A percentile compares a stretch with the other conserved stretches of the same genome.
Conservation (phyloP, 2,888 invertebrate species). For the Harpalus rufipes region DNA sequence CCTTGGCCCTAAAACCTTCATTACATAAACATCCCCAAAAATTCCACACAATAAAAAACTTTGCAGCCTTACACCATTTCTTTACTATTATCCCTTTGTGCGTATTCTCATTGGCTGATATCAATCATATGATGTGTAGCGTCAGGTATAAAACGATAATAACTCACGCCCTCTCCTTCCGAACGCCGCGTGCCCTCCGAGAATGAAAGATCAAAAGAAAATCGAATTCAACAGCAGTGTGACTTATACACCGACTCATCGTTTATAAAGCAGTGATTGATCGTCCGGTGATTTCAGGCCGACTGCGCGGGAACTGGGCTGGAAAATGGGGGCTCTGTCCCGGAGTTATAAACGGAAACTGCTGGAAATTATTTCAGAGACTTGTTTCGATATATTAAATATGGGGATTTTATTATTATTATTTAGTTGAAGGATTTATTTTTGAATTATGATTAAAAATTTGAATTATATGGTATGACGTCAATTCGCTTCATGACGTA, state of each 20-base stretch:
- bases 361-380: no score
- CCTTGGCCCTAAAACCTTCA: neutral
- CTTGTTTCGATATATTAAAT: no score
- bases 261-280: slow-evolving; percentile 59
- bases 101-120: slow-evolving; percentile 47
- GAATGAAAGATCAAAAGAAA: slow-evolving; percentile 52
- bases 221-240: slow-evolving; percentile 48
- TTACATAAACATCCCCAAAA: slow-evolving; percentile 24
- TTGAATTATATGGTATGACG: no score
- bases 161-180: slow-evolving; percentile 10
- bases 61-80: slow-evolving; percentile 15
- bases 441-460: no score
- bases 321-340: slow-evolving; percentile 32
- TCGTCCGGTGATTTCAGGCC: slow-evolving; percentile 24
- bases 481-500: no score
- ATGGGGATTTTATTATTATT: no score
- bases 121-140: slow-evolving; percentile 36
- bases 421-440: no score
- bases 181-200: neutral
- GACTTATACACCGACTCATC: slow-evolving; percentile 52
- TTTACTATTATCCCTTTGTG: slow-evolving; percentile 41
- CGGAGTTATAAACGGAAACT: neutral
- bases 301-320: slow-evolving; percentile 23
- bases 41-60: slow-evolving; percentile 37
- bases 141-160: slow-evolving; percentile 53